Conservation (phyloP, 2,797 vertebrate species). For the Delichon dasypus region DNA sequence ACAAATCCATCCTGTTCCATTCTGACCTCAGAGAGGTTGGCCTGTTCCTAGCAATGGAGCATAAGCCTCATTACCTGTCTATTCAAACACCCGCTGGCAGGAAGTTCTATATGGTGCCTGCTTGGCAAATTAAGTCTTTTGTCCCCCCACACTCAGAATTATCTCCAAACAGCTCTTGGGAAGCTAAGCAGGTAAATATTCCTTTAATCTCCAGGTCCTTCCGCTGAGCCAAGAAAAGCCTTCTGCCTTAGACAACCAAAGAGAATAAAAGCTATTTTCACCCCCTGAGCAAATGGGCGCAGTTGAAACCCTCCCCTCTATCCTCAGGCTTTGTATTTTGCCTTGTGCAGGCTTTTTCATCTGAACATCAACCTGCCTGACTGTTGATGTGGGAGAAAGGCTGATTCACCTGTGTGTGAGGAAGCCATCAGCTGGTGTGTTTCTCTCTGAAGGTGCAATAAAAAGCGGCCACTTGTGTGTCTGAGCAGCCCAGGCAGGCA, state of each 20-base stretch:
- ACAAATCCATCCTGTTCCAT: not conserved
- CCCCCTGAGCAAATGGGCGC: accelerated
- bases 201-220: not conserved
- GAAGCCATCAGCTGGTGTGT: not conserved
- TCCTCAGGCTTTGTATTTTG: not conserved
- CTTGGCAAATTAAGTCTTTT: slow-evolving; percentile 11
- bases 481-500: not conserved
- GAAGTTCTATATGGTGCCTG: not conserved
- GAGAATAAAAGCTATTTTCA: not conserved
- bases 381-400: not conserved
- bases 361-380: not conserved
- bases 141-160: not conserved
- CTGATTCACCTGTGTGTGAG: not conserved
- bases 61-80: not conserved
- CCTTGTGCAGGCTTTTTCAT: not conserved
- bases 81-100: not conserved
- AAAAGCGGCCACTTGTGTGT: not conserved
- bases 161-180: not conserved
- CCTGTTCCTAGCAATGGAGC: not conserved
- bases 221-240: not conserved
- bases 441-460: not conserved
- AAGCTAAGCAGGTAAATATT: not conserved
- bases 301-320: not conserved
- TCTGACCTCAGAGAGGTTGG: not conserved
- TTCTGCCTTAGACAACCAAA: not conserved